Evolutionary conservation across 2,888 invertebrate species (phyloP).

Genomic region (Mechanitis mazaeus): DNA sequence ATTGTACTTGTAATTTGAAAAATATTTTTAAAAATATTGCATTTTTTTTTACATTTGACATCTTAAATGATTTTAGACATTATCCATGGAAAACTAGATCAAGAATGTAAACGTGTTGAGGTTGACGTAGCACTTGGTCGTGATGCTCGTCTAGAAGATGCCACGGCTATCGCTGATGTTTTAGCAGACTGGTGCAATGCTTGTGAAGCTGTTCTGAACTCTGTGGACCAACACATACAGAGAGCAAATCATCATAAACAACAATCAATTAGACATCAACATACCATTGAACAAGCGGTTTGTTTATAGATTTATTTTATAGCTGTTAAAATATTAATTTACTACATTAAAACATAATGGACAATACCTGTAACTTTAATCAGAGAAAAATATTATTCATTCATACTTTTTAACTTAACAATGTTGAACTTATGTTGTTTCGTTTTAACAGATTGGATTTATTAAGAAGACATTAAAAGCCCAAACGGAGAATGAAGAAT

Average conservation of each 20-base stretch:
- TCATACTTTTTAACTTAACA: too few species aligned
- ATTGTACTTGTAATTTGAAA: too few species aligned
- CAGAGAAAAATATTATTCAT: too few species aligned
- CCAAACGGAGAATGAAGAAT: slow-evolving; percentile 91
- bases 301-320: slow-evolving; percentile 63
- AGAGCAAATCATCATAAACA: slow-evolving; percentile 92
- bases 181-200: slow-evolving; percentile 91
- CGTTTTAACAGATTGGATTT: slow-evolving; percentile 80
- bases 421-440: too few species aligned
- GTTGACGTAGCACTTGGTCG: slow-evolving; percentile 96
- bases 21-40: too few species aligned
- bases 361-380: too few species aligned
- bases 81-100: slow-evolving; percentile 96
- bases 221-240: slow-evolving; percentile 92
- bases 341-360: too few species aligned
- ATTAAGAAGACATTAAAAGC: slow-evolving; percentile 93
- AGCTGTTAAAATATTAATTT: too few species aligned
- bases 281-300: slow-evolving; percentile 91
- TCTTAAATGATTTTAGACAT: slow-evolving; percentile 79
- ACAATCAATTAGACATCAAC: slow-evolving; percentile 85
- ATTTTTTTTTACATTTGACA: not conserved
- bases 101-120: slow-evolving; percentile 94
- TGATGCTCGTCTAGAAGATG: slow-evolving; percentile 91
- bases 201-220: slow-evolving; percentile 91
- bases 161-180: slow-evolving; percentile 87